Evolutionary conservation across 2,888 invertebrate genomes (phyloP), one percentile per base, ranked within the genome.

Genomic region (Plagodis dolabraria): DNA sequence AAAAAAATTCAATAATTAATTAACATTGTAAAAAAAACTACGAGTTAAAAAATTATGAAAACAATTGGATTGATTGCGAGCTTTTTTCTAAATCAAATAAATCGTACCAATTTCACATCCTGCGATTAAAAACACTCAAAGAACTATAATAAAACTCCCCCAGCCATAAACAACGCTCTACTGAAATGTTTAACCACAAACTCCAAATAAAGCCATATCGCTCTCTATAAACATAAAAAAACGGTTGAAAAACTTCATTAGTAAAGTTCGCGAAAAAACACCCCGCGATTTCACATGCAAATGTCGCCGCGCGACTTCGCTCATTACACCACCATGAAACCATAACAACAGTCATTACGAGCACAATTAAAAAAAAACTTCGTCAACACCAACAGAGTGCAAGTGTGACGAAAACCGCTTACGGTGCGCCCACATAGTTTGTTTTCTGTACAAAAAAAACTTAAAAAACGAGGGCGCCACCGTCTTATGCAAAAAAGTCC

Each of bases 401-500:
- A 80, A 89, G 89, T 90, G 92, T 91, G 90, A 90, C 89, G 86
- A 89, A 90, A 90, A 89, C 90, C 89, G 91, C 92, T 91, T 87
- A 87, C 77, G 72, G 80, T 80, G 89, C 90, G 86, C 92, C 92
- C 87, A 92, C 89, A 88, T 91, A 89, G 89, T 91, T 92, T 89
- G 83, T 84, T 87, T 87, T 84, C 72, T 75, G 79, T 77, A 76
- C 70, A 81, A 82, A 87, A 88, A 87, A 89, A 87, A 84, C 79
- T 67, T 74, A 79, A 72, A 71, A 69, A 89, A 86, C 80, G 84
- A 87, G 90, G 92, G 89, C 87, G 87, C 90, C 90, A 82, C 85
- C 85, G 86, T 92, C 92, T 92, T 92, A 89, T 89, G 89, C 89
- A 92, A 92, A 92, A 92, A 92, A 92, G 81, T 91, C 84, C 86